Base-by-base conservation (phyloP, 2,888 invertebrate species). In the Harmothoe impar region DNA sequence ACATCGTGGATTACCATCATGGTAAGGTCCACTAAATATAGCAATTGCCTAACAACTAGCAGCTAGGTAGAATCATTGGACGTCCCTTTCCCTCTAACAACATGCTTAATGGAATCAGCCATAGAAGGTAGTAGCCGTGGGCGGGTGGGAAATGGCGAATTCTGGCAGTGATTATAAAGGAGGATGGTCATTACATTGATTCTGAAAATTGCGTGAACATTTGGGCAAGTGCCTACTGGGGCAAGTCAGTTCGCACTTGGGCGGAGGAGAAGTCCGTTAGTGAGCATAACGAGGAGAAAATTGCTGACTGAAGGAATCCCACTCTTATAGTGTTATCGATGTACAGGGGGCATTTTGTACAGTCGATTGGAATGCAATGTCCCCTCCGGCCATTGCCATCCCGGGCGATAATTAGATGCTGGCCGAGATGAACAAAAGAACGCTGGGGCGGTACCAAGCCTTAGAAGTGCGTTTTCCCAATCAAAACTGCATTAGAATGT, bases 381-480 rank as follows among this genome's bases (percentile, higher is more conserved):
- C 43, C 81, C 81, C 43, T 0, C 43, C 3, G 33, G 81, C 25
- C 35, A 31, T 25, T 25, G 81, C 43, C 15, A 35, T 20, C 20
- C 17, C 31, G 81, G 31, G 29, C 77, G 31, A 35, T 81, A 43
- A 81, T 81, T 33, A 81, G 23, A 81, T 81, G 81, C 43, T 33
- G 12, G 35, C 35, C 35, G 33, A 43, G 23, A 17, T 43, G 23
- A 33, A 81, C 81, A 81, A 43, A 81, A 81, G 81, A 43, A 33
- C 35, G 12, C 33, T 43, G 77, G 81, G 33, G 20, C 20, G 81
- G 35, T 33, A 35, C 81, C 81, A 81, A 23, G 29, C 43, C 81
- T 81, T 81, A 81, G 35, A 81, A 81, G 81, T 35, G n/a, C 81
- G 43, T 81, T 81, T 77, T 81, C 81, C 81, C 25, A 81, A 81